phyloP scores from a whole-genome alignment of 1,140 invertebrate species.

The Idris sp. region DNA sequence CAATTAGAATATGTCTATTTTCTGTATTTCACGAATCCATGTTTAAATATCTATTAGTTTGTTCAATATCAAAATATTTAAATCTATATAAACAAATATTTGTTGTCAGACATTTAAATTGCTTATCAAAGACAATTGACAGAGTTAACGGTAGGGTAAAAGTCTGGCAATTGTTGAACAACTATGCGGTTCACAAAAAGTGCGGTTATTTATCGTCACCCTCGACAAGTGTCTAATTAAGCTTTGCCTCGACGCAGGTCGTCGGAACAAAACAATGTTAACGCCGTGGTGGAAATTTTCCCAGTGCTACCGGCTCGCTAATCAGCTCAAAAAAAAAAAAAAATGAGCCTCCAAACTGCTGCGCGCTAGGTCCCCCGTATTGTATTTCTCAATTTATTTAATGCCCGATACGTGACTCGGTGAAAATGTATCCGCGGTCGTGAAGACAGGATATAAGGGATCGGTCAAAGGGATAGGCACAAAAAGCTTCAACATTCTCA shows the following conservation, averaged over 20 bases:
- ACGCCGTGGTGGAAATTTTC: slow-evolving; percentile 34
- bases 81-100: no score
- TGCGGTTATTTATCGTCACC: slow-evolving; percentile 45
- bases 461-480: slow-evolving; percentile 6
- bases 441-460: background rate
- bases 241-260: slow-evolving; percentile 16
- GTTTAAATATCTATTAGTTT: no score
- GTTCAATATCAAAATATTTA: no score
- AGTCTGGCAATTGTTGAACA: slow-evolving; percentile 12
- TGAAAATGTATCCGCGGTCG: no score
- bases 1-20: no score
- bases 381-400: slow-evolving; percentile 58
- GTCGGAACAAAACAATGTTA: slow-evolving; percentile 41
- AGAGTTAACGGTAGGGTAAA: no score
- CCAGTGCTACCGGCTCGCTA: slow-evolving; percentile 38
- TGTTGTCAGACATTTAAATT: no score
- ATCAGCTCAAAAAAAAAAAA: slow-evolving; percentile 33
- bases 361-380: slow-evolving; percentile 22
- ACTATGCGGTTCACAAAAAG: slow-evolving; percentile 13
- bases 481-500: slow-evolving; percentile 52
- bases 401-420: slow-evolving; percentile 27
- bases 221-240: slow-evolving; percentile 35
- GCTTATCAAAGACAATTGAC: no score
- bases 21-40: no score
- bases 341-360: slow-evolving; percentile 34